phyloP scores from a whole-genome alignment of 2,888 invertebrate genomes.

The Leucoptera coffeella region DNA sequence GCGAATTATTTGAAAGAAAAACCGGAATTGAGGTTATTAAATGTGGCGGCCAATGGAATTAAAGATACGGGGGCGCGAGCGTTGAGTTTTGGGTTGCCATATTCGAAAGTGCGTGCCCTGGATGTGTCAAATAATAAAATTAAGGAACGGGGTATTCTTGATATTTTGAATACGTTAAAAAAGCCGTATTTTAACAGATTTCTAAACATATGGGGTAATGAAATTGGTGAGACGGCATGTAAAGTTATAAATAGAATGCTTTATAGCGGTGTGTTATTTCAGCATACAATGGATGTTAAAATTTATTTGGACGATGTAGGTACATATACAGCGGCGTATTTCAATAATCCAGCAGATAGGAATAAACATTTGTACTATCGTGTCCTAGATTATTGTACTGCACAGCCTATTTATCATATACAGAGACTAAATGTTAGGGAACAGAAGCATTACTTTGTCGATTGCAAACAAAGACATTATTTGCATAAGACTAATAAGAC shows the following conservation, averaged over 20 bases:
- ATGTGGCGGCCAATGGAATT: slow-evolving; percentile 52
- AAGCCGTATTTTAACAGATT: slow-evolving; percentile 35
- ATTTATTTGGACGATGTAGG: slow-evolving; percentile 25
- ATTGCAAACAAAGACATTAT: slow-evolving; percentile 24
- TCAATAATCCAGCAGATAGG: slow-evolving; percentile 31
- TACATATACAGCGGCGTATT: slow-evolving; percentile 26
- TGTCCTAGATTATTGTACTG: slow-evolving; percentile 34
- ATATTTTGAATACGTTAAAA: slow-evolving; percentile 49
- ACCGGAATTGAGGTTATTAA: slow-evolving; percentile 42
- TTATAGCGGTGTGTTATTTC: slow-evolving; percentile 20
- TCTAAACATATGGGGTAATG: slow-evolving; percentile 36
- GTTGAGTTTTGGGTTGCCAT: slow-evolving; percentile 48
- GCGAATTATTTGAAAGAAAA: slow-evolving; percentile 43
- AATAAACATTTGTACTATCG: slow-evolving; percentile 52
- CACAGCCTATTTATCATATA: slow-evolving; percentile 30
- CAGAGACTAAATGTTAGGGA: slow-evolving; percentile 18
- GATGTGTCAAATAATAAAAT: slow-evolving; percentile 54
- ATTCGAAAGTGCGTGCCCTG: slow-evolving; percentile 48
- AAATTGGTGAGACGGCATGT: slow-evolving; percentile 28
- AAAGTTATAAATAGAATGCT: slow-evolving; percentile 29
- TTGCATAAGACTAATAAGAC: slow-evolving; percentile 20
- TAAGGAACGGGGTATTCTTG: slow-evolving; percentile 40
- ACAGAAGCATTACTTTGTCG: slow-evolving; percentile 18
- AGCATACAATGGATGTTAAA: slow-evolving; percentile 27
- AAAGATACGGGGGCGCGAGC: slow-evolving; percentile 51